These are phyloP conservation scores for Huso huso DNA, from an alignment of 2,797 vertebrate species.

Conservation along the genomic window DNA sequence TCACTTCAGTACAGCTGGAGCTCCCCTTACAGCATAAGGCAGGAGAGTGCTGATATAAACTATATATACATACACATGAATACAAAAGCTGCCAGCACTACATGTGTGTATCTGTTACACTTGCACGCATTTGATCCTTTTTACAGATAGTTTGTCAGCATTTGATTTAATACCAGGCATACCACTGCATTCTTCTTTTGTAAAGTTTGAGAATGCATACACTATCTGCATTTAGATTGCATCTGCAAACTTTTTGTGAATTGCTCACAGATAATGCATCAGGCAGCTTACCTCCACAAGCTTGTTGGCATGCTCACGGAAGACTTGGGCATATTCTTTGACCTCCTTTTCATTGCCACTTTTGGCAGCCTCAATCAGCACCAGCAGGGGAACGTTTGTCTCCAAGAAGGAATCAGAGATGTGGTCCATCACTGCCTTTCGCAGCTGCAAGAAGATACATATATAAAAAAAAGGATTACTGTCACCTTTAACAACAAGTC, in stretches of 20 bases:
- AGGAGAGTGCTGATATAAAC: not conserved
- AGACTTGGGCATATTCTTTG: conserved; percentile 73
- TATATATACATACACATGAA: not conserved
- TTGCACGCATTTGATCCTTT: not conserved
- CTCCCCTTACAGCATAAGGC: not conserved
- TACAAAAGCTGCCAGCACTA: not conserved
- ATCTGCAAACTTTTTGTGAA: not conserved
- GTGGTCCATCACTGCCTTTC: conserved; percentile 77
- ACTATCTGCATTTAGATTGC: not conserved
- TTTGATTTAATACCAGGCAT: not conserved
- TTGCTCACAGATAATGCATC: not conserved
- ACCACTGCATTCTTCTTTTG: not conserved
- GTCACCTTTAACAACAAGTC: too few species aligned
- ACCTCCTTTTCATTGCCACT: conserved; percentile 74
- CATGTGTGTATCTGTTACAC: not conserved
- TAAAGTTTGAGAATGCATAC: not conserved
- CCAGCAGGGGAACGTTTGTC: conserved; percentile 69
- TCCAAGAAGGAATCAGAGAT: conserved; percentile 74
- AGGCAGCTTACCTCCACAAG: conserved; percentile 62
- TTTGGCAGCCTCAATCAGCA: conserved; percentile 72
- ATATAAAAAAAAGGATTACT: too few species aligned
- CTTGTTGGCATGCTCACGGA: conserved; percentile 75
- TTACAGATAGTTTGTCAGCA: not conserved
- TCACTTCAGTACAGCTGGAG: not conserved
- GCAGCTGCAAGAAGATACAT: conserved; percentile 41